Evolutionary conservation across 2,797 vertebrate species (phyloP), one percentile per base, ranked within the genome.

Genomic region (Prunella strophiata): DNA sequence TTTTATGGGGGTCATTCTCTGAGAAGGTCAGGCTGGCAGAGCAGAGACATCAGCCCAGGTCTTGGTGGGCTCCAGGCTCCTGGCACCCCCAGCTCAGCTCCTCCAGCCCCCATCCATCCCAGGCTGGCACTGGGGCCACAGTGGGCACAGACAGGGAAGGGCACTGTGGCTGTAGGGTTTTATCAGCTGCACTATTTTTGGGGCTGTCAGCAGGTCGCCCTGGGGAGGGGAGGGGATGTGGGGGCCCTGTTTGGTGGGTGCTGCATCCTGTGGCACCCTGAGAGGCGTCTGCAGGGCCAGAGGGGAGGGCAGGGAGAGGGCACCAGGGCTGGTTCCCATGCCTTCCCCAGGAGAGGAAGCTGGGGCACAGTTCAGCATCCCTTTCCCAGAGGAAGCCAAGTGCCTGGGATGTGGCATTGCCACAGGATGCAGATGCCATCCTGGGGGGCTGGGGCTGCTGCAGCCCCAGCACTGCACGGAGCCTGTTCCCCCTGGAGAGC

Each of bases 1-100:
- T 77, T 97, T 96, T 95, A 96, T 52, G 54, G 79, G 93, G 91
- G 88, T 95, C 89, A 73, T 55, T 82, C 81, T 68, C 67, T 21
- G 2, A 48, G 73, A 90, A 84, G 84, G 75, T 67, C 78, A 8
- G 3, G 59, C 79, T 47, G 5, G 45, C 1, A 4, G 76, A 73
- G 66, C 74, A 84, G 62, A 86, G 47, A 65, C 48, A 61, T 16
- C 48, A 26, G 47, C 27, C 13, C 85, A 52, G 85, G 48, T 59
- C 42, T 19, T 6, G 50, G 21, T 0, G 2, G 34, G 67, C 34
- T 87, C 15, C 45, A 40, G 50, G 74, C 36, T 85, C 34, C 54
- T 40, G 36, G 36, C 17, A 79, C 5, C 27, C 40, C 42, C 9
- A 2, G 27, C 42, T 51, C 2, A 1, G 62, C 55, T 38, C 50